Conservation (phyloP, 2,888 invertebrate species). For the Prostheceraeus crozeri region DNA sequence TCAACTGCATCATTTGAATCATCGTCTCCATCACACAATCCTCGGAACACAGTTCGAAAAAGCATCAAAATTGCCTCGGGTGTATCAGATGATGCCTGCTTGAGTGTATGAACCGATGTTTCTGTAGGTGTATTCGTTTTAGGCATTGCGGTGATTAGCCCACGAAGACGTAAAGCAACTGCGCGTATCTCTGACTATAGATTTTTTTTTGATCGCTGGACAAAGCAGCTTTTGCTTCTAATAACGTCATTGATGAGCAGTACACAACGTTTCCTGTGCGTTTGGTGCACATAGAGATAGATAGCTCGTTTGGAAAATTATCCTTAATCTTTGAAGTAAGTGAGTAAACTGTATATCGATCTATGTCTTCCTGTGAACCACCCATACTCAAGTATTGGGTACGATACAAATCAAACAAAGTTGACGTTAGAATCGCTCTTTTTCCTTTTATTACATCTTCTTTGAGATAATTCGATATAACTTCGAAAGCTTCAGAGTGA, state of each 20-base stretch:
- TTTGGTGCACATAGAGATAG: background rate
- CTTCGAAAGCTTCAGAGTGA: conserved; percentile 1
- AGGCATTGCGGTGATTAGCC: background rate
- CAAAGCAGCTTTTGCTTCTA: background rate
- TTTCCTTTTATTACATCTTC: conserved; percentile 1
- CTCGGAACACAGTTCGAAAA: too few relatives aligned
- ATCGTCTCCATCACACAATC: too few relatives aligned
- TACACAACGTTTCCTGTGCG: background rate
- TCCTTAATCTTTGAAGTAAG: conserved; percentile 1
- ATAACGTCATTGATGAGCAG: background rate
- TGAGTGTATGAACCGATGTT: too few relatives aligned
- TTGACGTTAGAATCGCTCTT: conserved; percentile 2
- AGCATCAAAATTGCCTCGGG: too few relatives aligned
- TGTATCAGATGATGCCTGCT: too few relatives aligned
- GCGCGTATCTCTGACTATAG: too few relatives aligned
- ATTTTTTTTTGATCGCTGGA: too few relatives aligned
- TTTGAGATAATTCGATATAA: background rate
- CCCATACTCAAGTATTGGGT: background rate
- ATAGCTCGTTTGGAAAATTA: background rate
- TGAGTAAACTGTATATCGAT: background rate
- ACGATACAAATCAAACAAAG: conserved; percentile 3
- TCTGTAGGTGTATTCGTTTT: too few relatives aligned
- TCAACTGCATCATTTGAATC: too few relatives aligned
- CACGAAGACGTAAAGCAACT: background rate
- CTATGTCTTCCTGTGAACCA: conserved; percentile 6